Evolutionary conservation across 2,113 vertebrate species (phyloP), one percentile per base, ranked within the genome.

Genomic region (Muntiacus reevesi): DNA sequence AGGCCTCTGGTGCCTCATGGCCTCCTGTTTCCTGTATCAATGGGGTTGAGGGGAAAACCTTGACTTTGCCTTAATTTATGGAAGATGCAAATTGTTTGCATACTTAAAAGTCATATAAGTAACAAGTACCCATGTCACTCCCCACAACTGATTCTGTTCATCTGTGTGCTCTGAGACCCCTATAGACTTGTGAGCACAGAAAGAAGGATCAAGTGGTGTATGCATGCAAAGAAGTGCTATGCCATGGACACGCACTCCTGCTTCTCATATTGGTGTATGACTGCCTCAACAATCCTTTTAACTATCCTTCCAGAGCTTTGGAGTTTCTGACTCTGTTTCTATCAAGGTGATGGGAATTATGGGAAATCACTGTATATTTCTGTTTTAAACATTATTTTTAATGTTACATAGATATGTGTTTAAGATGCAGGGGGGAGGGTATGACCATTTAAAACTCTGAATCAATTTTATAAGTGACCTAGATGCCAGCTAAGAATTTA

Each of bases 401-500:
- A 86, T 27, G 7, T 23, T 67, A 45, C 19, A 0, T 47, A 83
- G 17, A 59, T 14, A 25, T 62, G 23, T 47, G 19, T 82, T 90
- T 86, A 62, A 91, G 62, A 67, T 89, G 36, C 0, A 0, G 55
- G 28, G 9, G 0, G 7, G 47, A 78, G n/a, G 47, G 8, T 55
- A 76, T 15, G 40, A 33, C 5, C 57, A n/a, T 92, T 95, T 92
- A 25, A 92, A 97, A 94, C 71, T 64, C 30, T 14, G 79, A 93
- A 71, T 96, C n/a, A 79, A n/a, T 74, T n/a, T 89, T 92, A 9
- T 82, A 87, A 92, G 40, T 54, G 57, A 98, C 85, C 50, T 60
- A 67, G 74, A 78, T 93, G 43, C 45, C 52, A 78, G 82, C 78
- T 95, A 79, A 74, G 94, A 82, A 95, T 94, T 92, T 92, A 87